Evolutionary conservation across 2,888 invertebrate genomes (phyloP), one percentile per base, ranked within the genome.

Genomic region (Campoplex nolae): DNA sequence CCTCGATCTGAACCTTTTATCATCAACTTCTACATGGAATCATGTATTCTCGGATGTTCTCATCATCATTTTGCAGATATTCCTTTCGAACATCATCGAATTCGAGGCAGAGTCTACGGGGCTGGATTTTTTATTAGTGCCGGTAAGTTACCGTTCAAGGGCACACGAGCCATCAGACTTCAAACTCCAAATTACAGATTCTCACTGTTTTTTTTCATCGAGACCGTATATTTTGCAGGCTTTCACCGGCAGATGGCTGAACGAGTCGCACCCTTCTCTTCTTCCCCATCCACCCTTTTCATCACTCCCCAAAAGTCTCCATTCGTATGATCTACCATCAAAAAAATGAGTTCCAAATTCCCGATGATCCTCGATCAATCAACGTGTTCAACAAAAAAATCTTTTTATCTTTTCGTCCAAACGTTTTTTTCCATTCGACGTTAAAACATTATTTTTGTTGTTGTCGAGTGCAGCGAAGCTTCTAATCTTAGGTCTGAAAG

Each of bases 201-300:
- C 45, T 65, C 4, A 8, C 48, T 42, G 7, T 13, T 16, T 8
- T 16, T 8, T 42, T 42, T 23, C 42, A 8, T 35, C 28, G 13
- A 42, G n/a, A 7, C 6, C 18, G 45, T 4, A 45, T 23, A 51
- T 65, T 45, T 67, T 78, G 23, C 78, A 23, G 45, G 13, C n/a
- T 45, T 74, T 3, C 16, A 4, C 67, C 79, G 83, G 7, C 79
- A 86, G 86, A 86, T 86, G 86, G 86, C 86, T 42, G 74, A 38
- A 62, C 68, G 18, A 79, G 35, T 13, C 48, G 38, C 13, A 45
- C 45, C 23, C 32, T 7, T 16, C 1, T 51, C 11, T 16, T 13
- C 38, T 38, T 38, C 38, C 38, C 42, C 32, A 32, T 62, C 9
- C 23, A 13, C 3, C 35, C 65, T 23, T 70, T 32, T 58, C 45